Conservation (phyloP, 2,797 vertebrate genomes). For the Notoglanidium macrostoma region DNA sequence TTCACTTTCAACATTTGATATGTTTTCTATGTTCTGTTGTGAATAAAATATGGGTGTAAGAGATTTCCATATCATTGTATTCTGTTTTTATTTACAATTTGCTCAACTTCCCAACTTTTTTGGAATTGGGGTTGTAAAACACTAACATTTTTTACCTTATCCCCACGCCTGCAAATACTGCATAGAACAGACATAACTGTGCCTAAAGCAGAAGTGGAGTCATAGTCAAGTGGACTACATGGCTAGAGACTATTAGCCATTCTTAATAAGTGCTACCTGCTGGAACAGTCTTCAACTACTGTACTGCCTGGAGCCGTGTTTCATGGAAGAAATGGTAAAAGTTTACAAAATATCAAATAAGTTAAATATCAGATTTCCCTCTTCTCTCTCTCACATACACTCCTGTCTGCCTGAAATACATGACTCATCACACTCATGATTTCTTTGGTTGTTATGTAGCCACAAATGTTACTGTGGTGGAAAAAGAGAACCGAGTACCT, state of each 20-base stretch:
- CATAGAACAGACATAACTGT: constrained; percentile 58
- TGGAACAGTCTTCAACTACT: constrained; percentile 32
- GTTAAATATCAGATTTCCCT: constrained; percentile 36
- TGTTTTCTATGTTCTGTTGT: no score
- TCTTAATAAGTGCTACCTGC: constrained; percentile 47
- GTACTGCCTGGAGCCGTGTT: constrained; percentile 38
- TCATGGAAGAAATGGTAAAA: constrained; percentile 39
- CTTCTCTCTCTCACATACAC: constrained; percentile 22
- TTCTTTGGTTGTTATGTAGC: neutral
- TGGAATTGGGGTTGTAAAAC: neutral
- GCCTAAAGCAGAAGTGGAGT: constrained; percentile 51
- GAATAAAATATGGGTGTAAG: no score
- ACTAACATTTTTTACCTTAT: constrained; percentile 29
- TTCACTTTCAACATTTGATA: no score
- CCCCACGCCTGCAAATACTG: constrained; percentile 60
- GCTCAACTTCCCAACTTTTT: no score
- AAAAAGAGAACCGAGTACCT: neutral
- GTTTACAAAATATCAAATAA: neutral
- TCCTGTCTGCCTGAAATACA: constrained; percentile 20
- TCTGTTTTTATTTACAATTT: no score
- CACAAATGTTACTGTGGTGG: neutral
- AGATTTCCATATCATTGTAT: no score
- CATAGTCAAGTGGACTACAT: constrained; percentile 64
- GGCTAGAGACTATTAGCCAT: constrained; percentile 44
- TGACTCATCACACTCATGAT: neutral